These are phyloP conservation scores for Cremastinae sp. DNA, from an alignment of 2,888 invertebrate genomes.

Conservation along the genomic window DNA sequence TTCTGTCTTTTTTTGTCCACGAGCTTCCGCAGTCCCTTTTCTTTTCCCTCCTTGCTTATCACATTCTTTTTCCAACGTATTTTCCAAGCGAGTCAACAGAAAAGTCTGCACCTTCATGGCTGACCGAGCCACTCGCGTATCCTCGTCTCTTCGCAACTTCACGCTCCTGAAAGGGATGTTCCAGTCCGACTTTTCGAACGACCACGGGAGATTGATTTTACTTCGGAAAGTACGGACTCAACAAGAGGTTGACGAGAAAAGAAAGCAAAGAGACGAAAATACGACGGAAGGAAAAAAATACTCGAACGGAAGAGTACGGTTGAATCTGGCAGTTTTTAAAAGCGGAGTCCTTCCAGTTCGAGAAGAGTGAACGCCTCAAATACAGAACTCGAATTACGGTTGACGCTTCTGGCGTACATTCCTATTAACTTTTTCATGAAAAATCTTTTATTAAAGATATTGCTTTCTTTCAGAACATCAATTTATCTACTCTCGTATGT, in stretches of 20 bases:
- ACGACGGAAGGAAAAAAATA: conserved; percentile 5
- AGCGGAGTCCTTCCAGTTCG: conserved; percentile 25
- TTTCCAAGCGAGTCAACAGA: conserved; percentile 19
- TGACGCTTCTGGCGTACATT: not conserved
- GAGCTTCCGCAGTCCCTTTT: not conserved
- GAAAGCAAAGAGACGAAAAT: conserved; percentile 8
- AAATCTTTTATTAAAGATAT: too few relatives aligned
- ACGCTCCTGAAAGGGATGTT: not conserved
- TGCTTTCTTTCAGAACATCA: too few relatives aligned
- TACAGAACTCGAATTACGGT: not conserved
- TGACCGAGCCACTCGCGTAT: conserved; percentile 58
- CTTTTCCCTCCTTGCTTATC: not conserved
- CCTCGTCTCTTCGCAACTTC: conserved; percentile 46
- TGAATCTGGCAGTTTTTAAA: conserved; percentile 36
- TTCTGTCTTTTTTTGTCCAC: too few relatives aligned
- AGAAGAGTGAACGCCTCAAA: conserved; percentile 16
- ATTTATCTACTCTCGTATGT: too few relatives aligned
- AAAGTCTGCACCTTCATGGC: not conserved
- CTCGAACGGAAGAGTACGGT: not conserved
- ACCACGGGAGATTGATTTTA: conserved; percentile 34
- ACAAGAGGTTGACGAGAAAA: conserved; percentile 8
- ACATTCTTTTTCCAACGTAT: conserved; percentile 8
- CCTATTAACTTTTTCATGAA: not conserved
- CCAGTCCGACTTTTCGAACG: conserved; percentile 19
- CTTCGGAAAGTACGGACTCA: not conserved